phyloP scores from a whole-genome alignment of 2,888 invertebrate species.

The Spilarctia lutea region DNA sequence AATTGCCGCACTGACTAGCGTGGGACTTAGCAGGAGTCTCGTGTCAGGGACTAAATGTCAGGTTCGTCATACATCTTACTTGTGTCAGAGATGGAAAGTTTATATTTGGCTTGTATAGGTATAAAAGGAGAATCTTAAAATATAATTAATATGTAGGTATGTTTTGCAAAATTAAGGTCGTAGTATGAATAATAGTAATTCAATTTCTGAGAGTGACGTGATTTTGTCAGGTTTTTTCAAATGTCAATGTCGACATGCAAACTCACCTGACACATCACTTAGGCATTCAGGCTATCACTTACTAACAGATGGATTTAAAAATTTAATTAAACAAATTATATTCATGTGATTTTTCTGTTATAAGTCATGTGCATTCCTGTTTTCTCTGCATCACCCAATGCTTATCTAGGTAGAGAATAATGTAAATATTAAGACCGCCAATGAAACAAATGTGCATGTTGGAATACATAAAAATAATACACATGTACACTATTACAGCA shows the following conservation, averaged over 20 bases:
- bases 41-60: constrained; percentile 22
- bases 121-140: background rate
- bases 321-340: no score
- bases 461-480: no score
- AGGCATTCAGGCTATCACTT: background rate
- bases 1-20: constrained; percentile 45
- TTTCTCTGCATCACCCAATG: no score
- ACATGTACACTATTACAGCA: no score
- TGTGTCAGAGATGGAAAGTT: background rate
- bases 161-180: background rate
- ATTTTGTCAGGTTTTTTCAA: background rate
- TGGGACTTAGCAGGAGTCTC: constrained; percentile 33
- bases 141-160: background rate
- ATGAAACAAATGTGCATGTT: no score
- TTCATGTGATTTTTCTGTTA: no score
- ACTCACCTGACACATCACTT: background rate
- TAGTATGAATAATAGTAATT: background rate
- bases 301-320: no score
- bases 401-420: no score
- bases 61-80: constrained; percentile 8
- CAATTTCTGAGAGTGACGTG: background rate
- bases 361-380: no score
- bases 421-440: no score
- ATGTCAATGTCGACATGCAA: background rate
- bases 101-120: background rate